Percentiles rank a stretch among this genome's conserved stretches.
Conservation (phyloP, 2,888 invertebrate genomes). For the Acanthopleura granulata region DNA sequence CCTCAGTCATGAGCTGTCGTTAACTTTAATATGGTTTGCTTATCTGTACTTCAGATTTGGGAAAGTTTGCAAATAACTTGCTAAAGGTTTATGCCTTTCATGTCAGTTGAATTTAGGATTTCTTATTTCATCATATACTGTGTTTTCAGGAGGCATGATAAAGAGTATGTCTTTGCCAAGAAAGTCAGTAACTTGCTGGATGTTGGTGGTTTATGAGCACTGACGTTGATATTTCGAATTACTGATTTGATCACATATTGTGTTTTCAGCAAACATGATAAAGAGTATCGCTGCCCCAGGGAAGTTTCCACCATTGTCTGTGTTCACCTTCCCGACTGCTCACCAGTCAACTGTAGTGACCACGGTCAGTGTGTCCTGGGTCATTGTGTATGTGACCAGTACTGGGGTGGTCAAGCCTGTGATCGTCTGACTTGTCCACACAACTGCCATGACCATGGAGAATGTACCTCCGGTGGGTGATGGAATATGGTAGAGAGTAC, state of each 20-base stretch:
- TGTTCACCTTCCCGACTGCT: conserved; percentile 61
- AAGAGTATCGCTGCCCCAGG: conserved; percentile 56
- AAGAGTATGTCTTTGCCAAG: conserved; percentile 57
- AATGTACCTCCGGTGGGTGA: conserved; percentile 53
- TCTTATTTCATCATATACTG: neutral
- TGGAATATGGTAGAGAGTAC: too few species aligned
- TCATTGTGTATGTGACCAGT: conserved; percentile 57
- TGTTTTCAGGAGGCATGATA: conserved; percentile 34
- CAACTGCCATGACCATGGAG: conserved; percentile 62
- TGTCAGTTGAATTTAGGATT: too few species aligned
- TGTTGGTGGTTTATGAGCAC: too few species aligned
- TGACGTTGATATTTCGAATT: too few species aligned
- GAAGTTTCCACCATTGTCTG: conserved; percentile 65
- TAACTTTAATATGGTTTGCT: too few species aligned
- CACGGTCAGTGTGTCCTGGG: conserved; percentile 64
- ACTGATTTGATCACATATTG: neutral
- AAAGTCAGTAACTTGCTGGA: too few species aligned
- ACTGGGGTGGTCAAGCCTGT: conserved; percentile 63
- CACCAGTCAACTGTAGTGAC: conserved; percentile 55
- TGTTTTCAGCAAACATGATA: conserved; percentile 34
- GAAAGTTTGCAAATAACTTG: too few species aligned
- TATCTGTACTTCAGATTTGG: too few species aligned
- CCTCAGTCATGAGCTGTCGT: too few species aligned
- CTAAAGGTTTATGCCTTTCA: too few species aligned
- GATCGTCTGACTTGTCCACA: conserved; percentile 53